Percentiles rank a stretch among this genome's conserved stretches.
phyloP scores from a whole-genome alignment of 2,888 invertebrate species.

The Lepidochrysops patricia region DNA sequence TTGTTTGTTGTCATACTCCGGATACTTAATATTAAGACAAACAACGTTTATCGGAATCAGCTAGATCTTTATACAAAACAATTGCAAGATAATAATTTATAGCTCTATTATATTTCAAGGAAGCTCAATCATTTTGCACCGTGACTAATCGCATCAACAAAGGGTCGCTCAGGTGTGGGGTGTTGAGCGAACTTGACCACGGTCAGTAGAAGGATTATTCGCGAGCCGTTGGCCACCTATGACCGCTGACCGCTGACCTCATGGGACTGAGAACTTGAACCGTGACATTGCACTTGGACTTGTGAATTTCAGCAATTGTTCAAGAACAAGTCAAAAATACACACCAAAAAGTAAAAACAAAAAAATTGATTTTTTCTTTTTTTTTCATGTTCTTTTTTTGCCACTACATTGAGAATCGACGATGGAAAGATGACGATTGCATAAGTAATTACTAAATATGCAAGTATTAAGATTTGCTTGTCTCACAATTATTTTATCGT shows the following conservation, averaged over 20 bases:
- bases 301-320: not conserved
- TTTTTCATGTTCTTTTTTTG: too few relatives aligned
- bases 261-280: constrained; percentile 50
- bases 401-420: too few relatives aligned
- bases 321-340: not conserved
- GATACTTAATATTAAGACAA: too few relatives aligned
- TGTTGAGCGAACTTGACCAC: constrained; percentile 33
- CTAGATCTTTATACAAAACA: too few relatives aligned
- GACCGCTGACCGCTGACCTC: constrained; percentile 58
- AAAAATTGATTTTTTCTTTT: too few relatives aligned
- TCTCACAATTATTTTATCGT: not conserved
- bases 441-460: too few relatives aligned
- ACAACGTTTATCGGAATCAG: too few relatives aligned
- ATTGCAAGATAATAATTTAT: too few relatives aligned
- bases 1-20: not conserved
- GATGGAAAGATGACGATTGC: too few relatives aligned
- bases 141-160: constrained; percentile 17
- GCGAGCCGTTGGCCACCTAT: constrained; percentile 61
- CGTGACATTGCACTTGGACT: constrained; percentile 39
- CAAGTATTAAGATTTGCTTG: too few relatives aligned
- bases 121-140: not conserved
- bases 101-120: not conserved
- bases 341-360: not conserved
- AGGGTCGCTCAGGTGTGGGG: constrained; percentile 38
- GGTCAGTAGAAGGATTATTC: constrained; percentile 21